Conservation (phyloP, 2,888 invertebrate genomes). For the Nymphalis c-album region DNA sequence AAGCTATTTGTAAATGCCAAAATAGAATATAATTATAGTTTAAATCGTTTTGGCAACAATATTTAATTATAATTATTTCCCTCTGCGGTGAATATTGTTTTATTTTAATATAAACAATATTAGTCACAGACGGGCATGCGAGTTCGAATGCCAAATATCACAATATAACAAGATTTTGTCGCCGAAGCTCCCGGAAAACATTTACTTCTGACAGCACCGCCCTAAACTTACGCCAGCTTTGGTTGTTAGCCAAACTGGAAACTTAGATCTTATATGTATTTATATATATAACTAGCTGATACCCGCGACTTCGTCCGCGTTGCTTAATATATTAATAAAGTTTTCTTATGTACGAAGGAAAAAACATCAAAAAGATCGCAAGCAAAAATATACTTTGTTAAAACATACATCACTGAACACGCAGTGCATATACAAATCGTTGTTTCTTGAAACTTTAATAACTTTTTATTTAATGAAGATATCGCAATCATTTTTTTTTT, state of each 20-base stretch:
- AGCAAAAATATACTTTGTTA: no score
- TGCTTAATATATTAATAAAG: no score
- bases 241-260: slow-evolving; percentile 28
- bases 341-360: no score
- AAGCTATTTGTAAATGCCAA: no score
- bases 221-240: slow-evolving; percentile 22
- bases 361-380: no score
- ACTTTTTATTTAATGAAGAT: no score
- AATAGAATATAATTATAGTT: background rate
- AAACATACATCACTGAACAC: no score
- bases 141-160: slow-evolving; percentile 21
- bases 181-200: slow-evolving; percentile 21
- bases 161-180: slow-evolving; percentile 20
- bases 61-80: slow-evolving; percentile 2
- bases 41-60: background rate
- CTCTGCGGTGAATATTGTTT: background rate
- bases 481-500: no score
- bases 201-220: slow-evolving; percentile 21
- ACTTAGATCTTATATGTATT: background rate
- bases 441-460: no score
- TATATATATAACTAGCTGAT: no score
- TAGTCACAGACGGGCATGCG: slow-evolving; percentile 11
- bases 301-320: no score
- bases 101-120: slow-evolving; percentile 16
- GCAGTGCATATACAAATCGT: no score